These are phyloP conservation scores for Aelia acuminata DNA, from an alignment of 2,888 invertebrate genomes.

Conservation along the genomic window DNA sequence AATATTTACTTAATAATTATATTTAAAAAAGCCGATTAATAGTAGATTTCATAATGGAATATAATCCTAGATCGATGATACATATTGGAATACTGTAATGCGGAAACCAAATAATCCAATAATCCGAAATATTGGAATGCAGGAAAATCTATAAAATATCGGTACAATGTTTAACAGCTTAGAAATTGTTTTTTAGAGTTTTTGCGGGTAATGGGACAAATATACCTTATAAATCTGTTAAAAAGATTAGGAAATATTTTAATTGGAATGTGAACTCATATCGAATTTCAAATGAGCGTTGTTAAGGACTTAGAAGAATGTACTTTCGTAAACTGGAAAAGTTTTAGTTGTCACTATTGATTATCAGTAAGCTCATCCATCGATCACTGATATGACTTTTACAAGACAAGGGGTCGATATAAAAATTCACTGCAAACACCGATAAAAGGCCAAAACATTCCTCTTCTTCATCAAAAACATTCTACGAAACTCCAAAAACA, in stretches of 20 bases:
- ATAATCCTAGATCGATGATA: not conserved
- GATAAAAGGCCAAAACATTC: too few relatives aligned
- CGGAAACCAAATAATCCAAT: not conserved
- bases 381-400: not conserved
- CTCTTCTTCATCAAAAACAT: too few relatives aligned
- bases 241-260: not conserved
- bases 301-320: not conserved
- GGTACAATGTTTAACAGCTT: not conserved
- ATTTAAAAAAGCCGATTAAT: too few relatives aligned
- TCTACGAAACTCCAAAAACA: too few relatives aligned
- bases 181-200: not conserved
- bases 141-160: not conserved
- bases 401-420: too few relatives aligned
- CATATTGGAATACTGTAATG: not conserved
- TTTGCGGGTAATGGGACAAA: not conserved
- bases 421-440: too few relatives aligned
- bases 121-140: not conserved
- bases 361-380: not conserved
- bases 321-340: not conserved
- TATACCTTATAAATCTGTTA: not conserved
- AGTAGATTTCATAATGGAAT: too few relatives aligned
- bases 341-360: not conserved
- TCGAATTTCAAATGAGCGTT: not conserved
- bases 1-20: too few relatives aligned
- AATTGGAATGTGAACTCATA: not conserved